Evolutionary conservation across 2,888 invertebrate species (phyloP), one percentile per base, ranked within the genome.

Genomic region (Drosophila fulvimacula): DNA sequence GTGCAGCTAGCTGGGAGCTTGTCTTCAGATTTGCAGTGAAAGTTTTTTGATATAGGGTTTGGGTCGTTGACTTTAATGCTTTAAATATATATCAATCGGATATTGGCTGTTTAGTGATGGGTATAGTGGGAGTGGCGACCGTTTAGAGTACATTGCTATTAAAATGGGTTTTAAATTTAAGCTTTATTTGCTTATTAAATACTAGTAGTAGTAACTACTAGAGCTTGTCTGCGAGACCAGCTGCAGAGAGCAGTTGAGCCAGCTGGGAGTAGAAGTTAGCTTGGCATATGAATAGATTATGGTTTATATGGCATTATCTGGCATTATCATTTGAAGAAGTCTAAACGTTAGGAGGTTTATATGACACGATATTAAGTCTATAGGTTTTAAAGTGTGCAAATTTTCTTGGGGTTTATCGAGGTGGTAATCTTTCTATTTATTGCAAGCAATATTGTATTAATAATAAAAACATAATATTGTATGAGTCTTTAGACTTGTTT

Each of bases 11-110:
- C 49, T 63, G 42, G 69, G 39, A 57, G 61, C 38, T 52, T 60
- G 72, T 63, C 49, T 74, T 58, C 34, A 46, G 61, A 72, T 72
- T 46, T 42, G 68, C 60, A 59, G 74, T 42, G 62, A 62, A 76
- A 72, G 74, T 66, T 52, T 32, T 64, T 27, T 24, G 48, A 38
- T 48, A 48, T 48, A 58, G 72, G 72, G 72, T 44, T 66, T 67
- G 19, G 73, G 49, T 73, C 76, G 41, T 63, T 76, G 76, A 77
- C 73, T 73, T 21, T n/a, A 30, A 49, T 19, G 51, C 21, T 21
- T 38, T 34, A 30, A 42, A 36, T n/a, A 62, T 36, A 34, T 38
- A 39, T 65, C 24, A 19, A 55, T 55, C n/a, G 19, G 5, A 39
- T 63, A 64, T 44, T 38, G 27, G 36, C 9, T 46, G 36, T 24